Base-by-base conservation (phyloP, 2,888 invertebrate genomes). In the Agrypnus murinus region DNA sequence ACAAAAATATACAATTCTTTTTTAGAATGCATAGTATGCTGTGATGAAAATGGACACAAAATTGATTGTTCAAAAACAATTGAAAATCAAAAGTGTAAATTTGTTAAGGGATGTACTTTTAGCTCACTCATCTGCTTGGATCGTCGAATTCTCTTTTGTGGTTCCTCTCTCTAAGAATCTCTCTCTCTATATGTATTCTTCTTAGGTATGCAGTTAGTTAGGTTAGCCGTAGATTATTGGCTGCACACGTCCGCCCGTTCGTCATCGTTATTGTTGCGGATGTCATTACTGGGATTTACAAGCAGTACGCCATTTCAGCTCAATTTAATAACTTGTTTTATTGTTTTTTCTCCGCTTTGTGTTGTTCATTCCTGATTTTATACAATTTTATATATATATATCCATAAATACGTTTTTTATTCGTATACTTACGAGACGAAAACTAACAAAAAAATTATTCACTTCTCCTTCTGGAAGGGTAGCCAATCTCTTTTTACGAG, bases 251-350 rank as follows among this genome's bases (percentile, higher is more conserved):
- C 25, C 38, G 63, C 59, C 67, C 72, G 67, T 74, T 72, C 66
- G 70, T 74, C 74, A 74, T 74, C 58, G 74, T 74, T 72, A 74
- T 69, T 72, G 74, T 72, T 67, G 59, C 62, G 72, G 69, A 69
- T 72, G 69, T 72, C 74, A 67, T 74, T 74, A 74, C 67, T 12
- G 46, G 65, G 72, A 64, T 65, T 74, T 71, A 70, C 74, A 69
- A 69, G 66, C 70, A 74, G 72, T 59, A 59, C 40, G 66, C 53
- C 48, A 66, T 66, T 66, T 66, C 59, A 59, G 66, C 59, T 72
- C 70, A 69, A 74, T 74, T 74, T 74, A 71, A 74, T 66, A 74
- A 74, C 71, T 71, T 67, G 70, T 40, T 63, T 68, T 68, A 66
- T 58, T 66, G 66, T 48, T 66, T 66, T 50, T 65, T 57, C 65